phyloP scores from a whole-genome alignment of 2,113 vertebrate genomes.

The Menura novaehollandiae region DNA sequence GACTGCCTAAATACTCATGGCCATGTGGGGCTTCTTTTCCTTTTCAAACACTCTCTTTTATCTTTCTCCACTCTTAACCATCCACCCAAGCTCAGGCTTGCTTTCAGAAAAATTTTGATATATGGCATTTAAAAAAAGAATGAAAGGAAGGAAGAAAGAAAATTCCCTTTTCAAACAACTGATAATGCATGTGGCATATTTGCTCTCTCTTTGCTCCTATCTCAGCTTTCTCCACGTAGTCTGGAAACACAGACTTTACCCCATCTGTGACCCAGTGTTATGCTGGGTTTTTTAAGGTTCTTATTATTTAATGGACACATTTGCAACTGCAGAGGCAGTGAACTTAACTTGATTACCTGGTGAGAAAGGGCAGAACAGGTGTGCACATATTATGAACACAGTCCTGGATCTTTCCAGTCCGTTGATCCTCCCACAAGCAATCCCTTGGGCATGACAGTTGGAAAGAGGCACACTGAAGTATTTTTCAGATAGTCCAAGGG shows the following conservation, averaged over 20 bases:
- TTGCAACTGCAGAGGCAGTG: neutral
- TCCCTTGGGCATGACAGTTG: neutral
- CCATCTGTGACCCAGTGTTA: neutral
- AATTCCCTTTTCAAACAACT: neutral
- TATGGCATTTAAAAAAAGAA: neutral
- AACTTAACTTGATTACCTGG: neutral
- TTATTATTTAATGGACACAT: neutral
- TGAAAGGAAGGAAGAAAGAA: neutral
- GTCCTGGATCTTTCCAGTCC: neutral
- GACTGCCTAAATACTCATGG: neutral
- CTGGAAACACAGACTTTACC: neutral
- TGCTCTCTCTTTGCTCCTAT: neutral
- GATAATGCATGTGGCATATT: neutral
- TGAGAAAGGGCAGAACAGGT: neutral
- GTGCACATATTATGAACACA: neutral
- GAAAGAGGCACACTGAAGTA: neutral
- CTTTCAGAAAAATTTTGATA: neutral
- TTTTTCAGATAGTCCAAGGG: neutral
- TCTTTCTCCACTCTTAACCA: neutral
- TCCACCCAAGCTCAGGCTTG: neutral
- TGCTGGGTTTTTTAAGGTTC: neutral
- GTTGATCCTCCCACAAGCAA: neutral
- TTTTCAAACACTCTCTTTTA: neutral
- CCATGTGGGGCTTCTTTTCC: neutral
- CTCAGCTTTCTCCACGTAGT: neutral